phyloP scores from a whole-genome alignment of 2,888 invertebrate genomes.

The Stramonita haemastoma region DNA sequence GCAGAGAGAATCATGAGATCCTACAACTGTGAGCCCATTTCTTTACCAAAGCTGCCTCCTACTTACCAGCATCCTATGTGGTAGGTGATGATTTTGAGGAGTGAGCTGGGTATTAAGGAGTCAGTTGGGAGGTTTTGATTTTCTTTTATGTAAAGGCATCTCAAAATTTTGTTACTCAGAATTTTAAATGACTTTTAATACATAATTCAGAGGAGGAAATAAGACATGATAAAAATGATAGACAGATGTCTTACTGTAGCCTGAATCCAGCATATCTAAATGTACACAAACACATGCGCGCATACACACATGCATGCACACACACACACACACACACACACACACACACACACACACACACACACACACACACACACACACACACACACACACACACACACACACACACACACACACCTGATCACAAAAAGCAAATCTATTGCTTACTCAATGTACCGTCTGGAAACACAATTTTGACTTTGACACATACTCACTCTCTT shows the following conservation, averaged over 20 bases:
- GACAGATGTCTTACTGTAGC: background rate
- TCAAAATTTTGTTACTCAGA: too few species aligned
- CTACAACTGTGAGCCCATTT: constrained; percentile 98
- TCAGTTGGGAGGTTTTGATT: background rate
- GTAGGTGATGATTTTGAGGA: constrained; percentile 73
- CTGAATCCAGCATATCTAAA: background rate
- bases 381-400: too few species aligned
- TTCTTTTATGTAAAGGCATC: background rate
- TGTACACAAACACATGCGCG: too few species aligned
- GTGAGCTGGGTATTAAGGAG: background rate
- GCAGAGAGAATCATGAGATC: constrained; percentile 97
- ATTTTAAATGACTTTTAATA: too few species aligned
- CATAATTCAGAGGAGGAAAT: background rate
- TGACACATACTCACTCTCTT: too few species aligned
- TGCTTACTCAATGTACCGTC: too few species aligned
- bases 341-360: background rate
- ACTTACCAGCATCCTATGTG: constrained; percentile 86
- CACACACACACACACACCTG: too few species aligned
- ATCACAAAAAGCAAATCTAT: too few species aligned
- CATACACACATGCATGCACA: background rate
- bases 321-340: background rate
- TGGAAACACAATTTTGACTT: too few species aligned
- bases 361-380: too few species aligned
- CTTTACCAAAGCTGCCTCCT: constrained; percentile 92
- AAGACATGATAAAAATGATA: background rate